Evolutionary conservation across 2,888 invertebrate genomes (phyloP), one percentile per base, ranked within the genome.

Genomic region (Mesoligia furuncula): DNA sequence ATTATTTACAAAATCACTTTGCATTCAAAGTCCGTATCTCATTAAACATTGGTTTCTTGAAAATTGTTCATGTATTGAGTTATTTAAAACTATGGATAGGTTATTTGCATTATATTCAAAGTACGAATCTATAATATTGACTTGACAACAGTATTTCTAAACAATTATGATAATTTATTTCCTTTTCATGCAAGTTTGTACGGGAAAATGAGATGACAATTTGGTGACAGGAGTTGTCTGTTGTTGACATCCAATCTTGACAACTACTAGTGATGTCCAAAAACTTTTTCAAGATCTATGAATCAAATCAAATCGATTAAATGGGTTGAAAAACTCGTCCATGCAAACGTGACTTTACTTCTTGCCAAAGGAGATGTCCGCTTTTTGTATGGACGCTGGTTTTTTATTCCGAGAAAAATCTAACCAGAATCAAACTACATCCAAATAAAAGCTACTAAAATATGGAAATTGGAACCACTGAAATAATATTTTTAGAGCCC

Each of bases 1-100:
- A 71, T 65, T 88, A 87, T 87, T 86, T 87, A 86, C 79, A 13
- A 65, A 75, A 78, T 70, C 83, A 89, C 83, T 85, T 81, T 13
- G n/a, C 57, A 77, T 80, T 80, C 73, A 77, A 75, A 86, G 68
- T 83, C 61, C 77, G 80, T 80, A 59, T 62, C n/a, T 27, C n/a
- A 51, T 20, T 36, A 54, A 15, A 67, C 68, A n/a, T 59, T 39
- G n/a, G 57, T 65, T 68, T 67, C 65, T 39, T 24, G 61, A 62
- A 59, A 70, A 45, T 69, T 67, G 24, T 57, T 73, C 69, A 77
- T 70, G 27, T 27, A 73, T 72, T 65, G 51, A 31, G 31, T 71
- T 61, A n/a, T 73, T 79, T 67, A 73, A 54, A 70, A 75, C 61
- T 45, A 54, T 24, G 31, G 13, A 51, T 66, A 76, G 24, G 24